phyloP scores from a whole-genome alignment of 2,797 vertebrate genomes.

The Ambastaia sidthimunki region DNA sequence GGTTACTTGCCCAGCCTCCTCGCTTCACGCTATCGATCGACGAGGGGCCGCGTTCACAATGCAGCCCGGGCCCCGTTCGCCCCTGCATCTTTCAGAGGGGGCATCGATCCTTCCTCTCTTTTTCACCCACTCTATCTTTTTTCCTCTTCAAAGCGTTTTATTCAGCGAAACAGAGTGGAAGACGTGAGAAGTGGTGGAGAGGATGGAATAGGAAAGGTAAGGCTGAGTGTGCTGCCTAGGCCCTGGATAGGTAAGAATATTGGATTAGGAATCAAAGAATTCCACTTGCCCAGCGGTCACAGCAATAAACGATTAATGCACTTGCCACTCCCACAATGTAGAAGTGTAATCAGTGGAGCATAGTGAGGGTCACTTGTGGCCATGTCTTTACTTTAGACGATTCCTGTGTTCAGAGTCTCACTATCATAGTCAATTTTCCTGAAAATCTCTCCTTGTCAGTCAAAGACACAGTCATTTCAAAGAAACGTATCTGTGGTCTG shows the following conservation, averaged over 20 bases:
- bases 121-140: constrained; percentile 55
- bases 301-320: constrained; percentile 28
- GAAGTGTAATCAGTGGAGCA: constrained; percentile 45
- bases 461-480: not conserved
- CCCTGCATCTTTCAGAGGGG: constrained; percentile 75
- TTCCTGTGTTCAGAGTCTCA: constrained; percentile 11
- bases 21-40: constrained; percentile 69
- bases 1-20: constrained; percentile 54
- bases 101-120: constrained; percentile 74
- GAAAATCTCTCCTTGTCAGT: constrained; percentile 19
- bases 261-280: constrained; percentile 53
- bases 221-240: constrained; percentile 31
- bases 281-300: constrained; percentile 41
- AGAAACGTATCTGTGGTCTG: constrained; percentile 29
- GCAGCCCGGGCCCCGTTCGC: constrained; percentile 64
- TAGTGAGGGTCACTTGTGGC: constrained; percentile 39
- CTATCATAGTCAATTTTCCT: constrained; percentile 47
- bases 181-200: constrained; percentile 38
- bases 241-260: constrained; percentile 37
- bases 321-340: constrained; percentile 46
- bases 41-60: constrained; percentile 72
- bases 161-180: constrained; percentile 70
- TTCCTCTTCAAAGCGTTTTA: constrained; percentile 75
- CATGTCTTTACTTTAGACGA: constrained; percentile 33
- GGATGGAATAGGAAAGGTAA: constrained; percentile 57